These are phyloP conservation scores for Tetheella fluctuosa DNA, from an alignment of 2,888 invertebrate species.

Conservation along the genomic window DNA sequence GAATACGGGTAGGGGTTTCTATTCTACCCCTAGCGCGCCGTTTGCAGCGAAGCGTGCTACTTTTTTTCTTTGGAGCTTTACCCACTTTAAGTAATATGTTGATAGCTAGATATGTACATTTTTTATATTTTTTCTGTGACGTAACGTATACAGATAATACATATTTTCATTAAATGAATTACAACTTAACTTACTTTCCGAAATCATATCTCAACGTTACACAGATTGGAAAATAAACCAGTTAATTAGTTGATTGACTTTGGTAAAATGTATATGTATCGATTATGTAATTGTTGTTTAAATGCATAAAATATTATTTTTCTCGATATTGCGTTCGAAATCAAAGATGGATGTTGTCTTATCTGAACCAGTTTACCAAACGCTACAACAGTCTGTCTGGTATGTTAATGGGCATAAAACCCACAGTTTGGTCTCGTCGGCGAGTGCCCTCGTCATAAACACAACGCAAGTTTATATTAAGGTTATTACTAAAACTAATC, in stretches of 20 bases:
- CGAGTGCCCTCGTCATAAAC: neutral
- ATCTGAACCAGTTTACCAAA: constrained; percentile 39
- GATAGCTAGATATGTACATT: too few relatives aligned
- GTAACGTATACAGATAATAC: too few relatives aligned
- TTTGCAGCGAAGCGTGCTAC: neutral
- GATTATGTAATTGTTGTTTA: too few relatives aligned
- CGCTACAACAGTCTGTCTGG: constrained; percentile 24
- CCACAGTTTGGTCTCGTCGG: constrained; percentile 30
- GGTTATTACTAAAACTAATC: too few relatives aligned
- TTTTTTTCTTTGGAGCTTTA: too few relatives aligned
- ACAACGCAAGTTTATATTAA: constrained; percentile 10
- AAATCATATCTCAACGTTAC: too few relatives aligned
- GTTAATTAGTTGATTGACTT: too few relatives aligned
- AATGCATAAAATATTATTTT: neutral
- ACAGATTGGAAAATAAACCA: too few relatives aligned
- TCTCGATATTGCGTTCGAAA: neutral
- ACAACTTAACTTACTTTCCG: too few relatives aligned
- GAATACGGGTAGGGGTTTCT: neutral
- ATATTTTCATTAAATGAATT: too few relatives aligned
- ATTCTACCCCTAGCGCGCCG: neutral
- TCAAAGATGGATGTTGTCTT: neutral
- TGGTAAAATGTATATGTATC: too few relatives aligned
- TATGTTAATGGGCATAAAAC: constrained; percentile 41
- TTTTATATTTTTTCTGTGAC: neutral
- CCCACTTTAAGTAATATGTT: too few relatives aligned